Evolutionary conservation across 1,140 invertebrate genomes (phyloP).

Genomic region (Leptonema lineaticorne): DNA sequence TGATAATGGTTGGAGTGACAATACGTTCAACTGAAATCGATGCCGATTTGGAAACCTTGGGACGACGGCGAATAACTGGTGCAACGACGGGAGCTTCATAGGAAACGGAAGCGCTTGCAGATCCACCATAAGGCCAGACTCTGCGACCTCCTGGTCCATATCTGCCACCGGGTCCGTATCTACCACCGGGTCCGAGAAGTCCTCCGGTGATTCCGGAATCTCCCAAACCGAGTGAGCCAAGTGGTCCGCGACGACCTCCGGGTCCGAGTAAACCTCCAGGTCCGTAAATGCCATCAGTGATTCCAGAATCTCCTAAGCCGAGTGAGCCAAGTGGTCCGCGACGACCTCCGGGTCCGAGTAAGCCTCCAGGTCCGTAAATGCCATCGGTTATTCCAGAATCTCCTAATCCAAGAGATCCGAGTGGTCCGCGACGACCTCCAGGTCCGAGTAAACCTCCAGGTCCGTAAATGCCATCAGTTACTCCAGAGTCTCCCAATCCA

Average conservation of each 20-base stretch:
- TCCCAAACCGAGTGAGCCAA: not conserved
- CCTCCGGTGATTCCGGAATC: not conserved
- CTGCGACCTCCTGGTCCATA: not conserved
- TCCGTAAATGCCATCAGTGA: not conserved
- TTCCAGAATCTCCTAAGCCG: not conserved
- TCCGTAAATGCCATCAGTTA: too few species aligned
- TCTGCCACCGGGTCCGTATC: not conserved
- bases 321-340: not conserved
- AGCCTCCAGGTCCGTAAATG: not conserved
- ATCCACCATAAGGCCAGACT: not conserved
- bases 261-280: not conserved
- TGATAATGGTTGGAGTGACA: not conserved
- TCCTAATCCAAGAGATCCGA: not conserved
- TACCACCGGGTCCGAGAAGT: not conserved
- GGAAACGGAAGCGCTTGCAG: not conserved
- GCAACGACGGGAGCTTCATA: not conserved
- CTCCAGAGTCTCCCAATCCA: too few species aligned
- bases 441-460: too few species aligned
- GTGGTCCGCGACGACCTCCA: not conserved
- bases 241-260: not conserved
- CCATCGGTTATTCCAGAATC: constrained; percentile 5
- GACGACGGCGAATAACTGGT: not conserved
- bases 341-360: not conserved
- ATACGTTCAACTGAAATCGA: not conserved
- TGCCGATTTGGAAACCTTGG: not conserved